A percentile compares a stretch with the other conserved stretches of the same genome.
Evolutionary conservation across 2,113 vertebrate genomes (phyloP).

Genomic region (Pteropus alecto): DNA sequence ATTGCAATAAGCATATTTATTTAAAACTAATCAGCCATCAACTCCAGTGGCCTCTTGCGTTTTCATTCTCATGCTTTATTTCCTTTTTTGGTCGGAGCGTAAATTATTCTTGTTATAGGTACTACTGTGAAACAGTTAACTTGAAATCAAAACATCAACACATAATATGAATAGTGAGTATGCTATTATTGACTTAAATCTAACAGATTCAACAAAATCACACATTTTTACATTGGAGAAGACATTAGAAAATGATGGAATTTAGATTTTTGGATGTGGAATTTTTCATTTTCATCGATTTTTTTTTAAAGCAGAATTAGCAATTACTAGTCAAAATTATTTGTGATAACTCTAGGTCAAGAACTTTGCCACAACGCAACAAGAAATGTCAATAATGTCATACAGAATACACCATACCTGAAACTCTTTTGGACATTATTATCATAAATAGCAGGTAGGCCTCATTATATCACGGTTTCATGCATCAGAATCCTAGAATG

Average conservation of each 20-base stretch:
- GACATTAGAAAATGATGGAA: background rate
- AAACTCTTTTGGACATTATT: background rate
- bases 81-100: constrained; percentile 32
- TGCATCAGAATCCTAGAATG: background rate
- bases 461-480: background rate
- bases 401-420: background rate
- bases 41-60: constrained; percentile 4
- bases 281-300: background rate
- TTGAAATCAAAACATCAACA: constrained; percentile 46
- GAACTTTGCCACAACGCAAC: background rate
- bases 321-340: background rate
- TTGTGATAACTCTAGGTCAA: constrained; percentile 23
- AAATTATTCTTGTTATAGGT: constrained; percentile 22
- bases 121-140: constrained; percentile 38
- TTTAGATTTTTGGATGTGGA: background rate
- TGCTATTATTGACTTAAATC: background rate
- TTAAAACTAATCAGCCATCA: constrained; percentile 47
- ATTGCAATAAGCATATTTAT: constrained; percentile 35
- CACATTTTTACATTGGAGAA: constrained; percentile 4
- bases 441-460: background rate
- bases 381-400: background rate
- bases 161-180: background rate
- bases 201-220: background rate
- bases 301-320: background rate
- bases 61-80: constrained; percentile 47